Conservation (phyloP, 2,797 vertebrate genomes). For the Chaunax sp. region DNA sequence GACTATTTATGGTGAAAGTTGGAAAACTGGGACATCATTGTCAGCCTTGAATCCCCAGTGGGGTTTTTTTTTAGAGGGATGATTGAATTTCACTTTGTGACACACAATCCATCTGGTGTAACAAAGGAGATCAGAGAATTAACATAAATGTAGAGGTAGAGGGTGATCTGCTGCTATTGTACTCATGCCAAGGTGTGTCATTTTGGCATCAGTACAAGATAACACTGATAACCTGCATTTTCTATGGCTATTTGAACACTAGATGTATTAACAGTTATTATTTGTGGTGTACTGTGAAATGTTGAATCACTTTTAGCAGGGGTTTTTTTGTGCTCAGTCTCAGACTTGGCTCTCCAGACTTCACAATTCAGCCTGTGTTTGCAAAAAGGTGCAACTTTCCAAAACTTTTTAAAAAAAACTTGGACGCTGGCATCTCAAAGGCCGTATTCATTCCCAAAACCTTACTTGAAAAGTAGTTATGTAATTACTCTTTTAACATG, state of each 20-base stretch:
- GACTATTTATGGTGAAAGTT: conserved; percentile 8
- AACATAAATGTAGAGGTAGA: conserved; percentile 18
- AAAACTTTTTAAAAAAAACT: conserved; percentile 12
- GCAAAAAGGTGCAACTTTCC: conserved; percentile 33
- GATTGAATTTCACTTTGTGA: conserved; percentile 49
- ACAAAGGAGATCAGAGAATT: conserved; percentile 35
- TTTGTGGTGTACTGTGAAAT: conserved; percentile 9
- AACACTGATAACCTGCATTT: conserved; percentile 26
- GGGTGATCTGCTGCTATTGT: conserved; percentile 29
- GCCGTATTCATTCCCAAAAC: conserved; percentile 17
- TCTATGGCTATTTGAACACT: conserved; percentile 13
- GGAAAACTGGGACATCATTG: conserved; percentile 4
- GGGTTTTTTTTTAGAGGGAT: conserved; percentile 2
- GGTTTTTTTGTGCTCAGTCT: conserved; percentile 24
- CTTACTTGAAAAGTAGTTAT: conserved; percentile 35
- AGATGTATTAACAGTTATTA: conserved; percentile 7
- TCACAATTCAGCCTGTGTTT: conserved; percentile 24
- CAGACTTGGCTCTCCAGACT: conserved; percentile 17
- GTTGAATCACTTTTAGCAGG: conserved; percentile 18
- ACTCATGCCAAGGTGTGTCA: conserved; percentile 44
- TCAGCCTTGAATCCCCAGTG: conserved; percentile 15
- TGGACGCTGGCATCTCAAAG: conserved; percentile 5
- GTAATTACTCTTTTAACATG: conserved; percentile 58
- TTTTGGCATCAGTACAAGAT: conserved; percentile 46
- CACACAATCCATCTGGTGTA: conserved; percentile 20